Conservation (phyloP, 2,888 invertebrate genomes). For the Subacronicta megacephala region DNA sequence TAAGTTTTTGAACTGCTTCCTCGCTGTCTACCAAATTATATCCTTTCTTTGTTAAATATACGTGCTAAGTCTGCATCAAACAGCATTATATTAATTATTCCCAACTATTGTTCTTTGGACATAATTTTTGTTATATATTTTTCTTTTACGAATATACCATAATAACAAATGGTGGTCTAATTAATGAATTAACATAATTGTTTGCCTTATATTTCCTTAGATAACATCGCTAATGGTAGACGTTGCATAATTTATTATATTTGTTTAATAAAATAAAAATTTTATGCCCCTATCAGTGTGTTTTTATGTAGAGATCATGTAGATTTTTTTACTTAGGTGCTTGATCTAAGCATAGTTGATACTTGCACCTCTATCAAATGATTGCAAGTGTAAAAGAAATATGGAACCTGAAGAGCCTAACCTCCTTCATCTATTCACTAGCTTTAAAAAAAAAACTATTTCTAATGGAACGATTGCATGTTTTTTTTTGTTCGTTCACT, state of each 20-base stretch:
- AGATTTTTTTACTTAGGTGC: constrained; percentile 4
- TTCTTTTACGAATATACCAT: constrained; percentile 39
- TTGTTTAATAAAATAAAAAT: constrained; percentile 65
- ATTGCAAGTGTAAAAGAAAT: constrained; percentile 12
- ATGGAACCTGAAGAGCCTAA: constrained; percentile 7
- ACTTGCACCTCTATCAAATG: constrained; percentile 6
- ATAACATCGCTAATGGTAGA: constrained; percentile 71
- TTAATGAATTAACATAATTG: constrained; percentile 56
- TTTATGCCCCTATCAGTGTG: constrained; percentile 56
- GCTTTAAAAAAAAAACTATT: too few relatives aligned
- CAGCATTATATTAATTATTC: constrained; percentile 36
- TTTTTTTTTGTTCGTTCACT: constrained; percentile 45
- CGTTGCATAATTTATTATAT: constrained; percentile 77
- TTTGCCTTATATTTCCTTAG: constrained; percentile 65
- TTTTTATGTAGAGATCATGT: constrained; percentile 61
- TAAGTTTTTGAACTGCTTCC: constrained; percentile 40
- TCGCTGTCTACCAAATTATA: constrained; percentile 18
- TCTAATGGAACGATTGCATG: too few relatives aligned
- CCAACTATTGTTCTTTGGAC: constrained; percentile 33
- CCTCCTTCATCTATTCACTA: constrained; percentile 4
- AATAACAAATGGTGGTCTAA: constrained; percentile 41
- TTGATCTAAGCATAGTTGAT: constrained; percentile 16
- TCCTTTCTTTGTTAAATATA: constrained; percentile 23
- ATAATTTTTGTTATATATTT: constrained; percentile 47
- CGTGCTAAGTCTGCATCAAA: constrained; percentile 20